Percentiles rank a stretch among this genome's conserved stretches.
phyloP scores from a whole-genome alignment of 2,113 vertebrate genomes.

The Chaenogobius annularis region DNA sequence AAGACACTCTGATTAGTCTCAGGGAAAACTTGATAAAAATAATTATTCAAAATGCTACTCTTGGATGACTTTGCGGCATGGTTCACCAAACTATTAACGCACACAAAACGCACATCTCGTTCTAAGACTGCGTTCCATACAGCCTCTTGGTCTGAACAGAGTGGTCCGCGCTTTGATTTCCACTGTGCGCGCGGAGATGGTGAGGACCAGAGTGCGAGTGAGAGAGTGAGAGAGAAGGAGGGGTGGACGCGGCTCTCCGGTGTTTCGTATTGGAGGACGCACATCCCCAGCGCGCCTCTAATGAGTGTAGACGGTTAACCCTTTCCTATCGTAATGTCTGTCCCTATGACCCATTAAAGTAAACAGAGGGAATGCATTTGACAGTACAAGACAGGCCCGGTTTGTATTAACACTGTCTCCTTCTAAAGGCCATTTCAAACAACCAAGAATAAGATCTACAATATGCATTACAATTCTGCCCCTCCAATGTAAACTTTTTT shows the following conservation, averaged over 20 bases:
- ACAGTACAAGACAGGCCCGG: constrained; percentile 59
- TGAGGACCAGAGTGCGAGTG: constrained; percentile 47
- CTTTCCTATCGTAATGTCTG: constrained; percentile 57
- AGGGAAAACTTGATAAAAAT: background rate
- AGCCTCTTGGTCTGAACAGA: constrained; percentile 57
- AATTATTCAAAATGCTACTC: constrained; percentile 19
- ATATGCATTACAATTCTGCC: background rate
- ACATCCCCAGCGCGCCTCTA: constrained; percentile 61
- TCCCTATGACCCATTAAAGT: constrained; percentile 59
- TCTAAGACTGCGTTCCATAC: constrained; percentile 53
- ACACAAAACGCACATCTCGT: constrained; percentile 19
- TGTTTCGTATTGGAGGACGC: constrained; percentile 79
- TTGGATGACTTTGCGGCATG: constrained; percentile 32
- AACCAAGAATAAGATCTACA: constrained; percentile 25
- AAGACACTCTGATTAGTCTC: constrained; percentile 22
- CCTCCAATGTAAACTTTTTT: background rate
- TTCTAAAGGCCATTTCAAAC: constrained; percentile 36
- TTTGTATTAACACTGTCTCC: constrained; percentile 63
- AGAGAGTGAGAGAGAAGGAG: constrained; percentile 35
- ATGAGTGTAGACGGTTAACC: constrained; percentile 83
- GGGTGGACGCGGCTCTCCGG: constrained; percentile 55
- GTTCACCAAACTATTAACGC: constrained; percentile 12
- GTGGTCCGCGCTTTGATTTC: constrained; percentile 74
- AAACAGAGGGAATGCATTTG: constrained; percentile 43
- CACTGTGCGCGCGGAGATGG: constrained; percentile 74